These are phyloP conservation scores for Zaprionus ornatus DNA, from an alignment of 1,140 invertebrate genomes.

Conservation along the genomic window DNA sequence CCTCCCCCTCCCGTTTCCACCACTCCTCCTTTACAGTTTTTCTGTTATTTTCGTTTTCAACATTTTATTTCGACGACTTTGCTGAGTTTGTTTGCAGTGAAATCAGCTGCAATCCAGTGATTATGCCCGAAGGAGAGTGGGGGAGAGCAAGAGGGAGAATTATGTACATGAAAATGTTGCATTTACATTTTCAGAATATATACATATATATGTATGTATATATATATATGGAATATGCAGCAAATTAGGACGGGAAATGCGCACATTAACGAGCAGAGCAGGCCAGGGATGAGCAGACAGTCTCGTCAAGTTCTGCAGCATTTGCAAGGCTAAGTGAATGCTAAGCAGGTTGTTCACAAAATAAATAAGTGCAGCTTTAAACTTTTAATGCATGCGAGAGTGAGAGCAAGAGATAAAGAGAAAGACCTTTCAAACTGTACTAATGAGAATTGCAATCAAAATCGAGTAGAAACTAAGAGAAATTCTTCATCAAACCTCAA, in stretches of 20 bases:
- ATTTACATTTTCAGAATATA: constrained; percentile 61
- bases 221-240: constrained; percentile 61
- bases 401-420: background rate
- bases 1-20: background rate
- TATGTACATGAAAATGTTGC: constrained; percentile 63
- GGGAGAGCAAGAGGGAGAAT: constrained; percentile 10
- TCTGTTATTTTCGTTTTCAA: constrained; percentile 41
- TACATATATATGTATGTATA: constrained; percentile 14
- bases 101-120: constrained; percentile 50
- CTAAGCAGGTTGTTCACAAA: constrained; percentile 22
- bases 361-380: background rate
- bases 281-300: background rate
- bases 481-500: background rate
- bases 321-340: constrained; percentile 35
- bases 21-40: constrained; percentile 15
- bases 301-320: constrained; percentile 3
- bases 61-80: constrained; percentile 38
- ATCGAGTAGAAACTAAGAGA: background rate
- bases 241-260: constrained; percentile 67
- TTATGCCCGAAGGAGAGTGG: constrained; percentile 41
- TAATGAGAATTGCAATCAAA: background rate
- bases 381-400: background rate
- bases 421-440: background rate
- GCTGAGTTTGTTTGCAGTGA: constrained; percentile 27
- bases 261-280: constrained; percentile 40